Evolutionary conservation across 2,888 invertebrate species (phyloP).

Genomic region (Drosophila trichaetosa): DNA sequence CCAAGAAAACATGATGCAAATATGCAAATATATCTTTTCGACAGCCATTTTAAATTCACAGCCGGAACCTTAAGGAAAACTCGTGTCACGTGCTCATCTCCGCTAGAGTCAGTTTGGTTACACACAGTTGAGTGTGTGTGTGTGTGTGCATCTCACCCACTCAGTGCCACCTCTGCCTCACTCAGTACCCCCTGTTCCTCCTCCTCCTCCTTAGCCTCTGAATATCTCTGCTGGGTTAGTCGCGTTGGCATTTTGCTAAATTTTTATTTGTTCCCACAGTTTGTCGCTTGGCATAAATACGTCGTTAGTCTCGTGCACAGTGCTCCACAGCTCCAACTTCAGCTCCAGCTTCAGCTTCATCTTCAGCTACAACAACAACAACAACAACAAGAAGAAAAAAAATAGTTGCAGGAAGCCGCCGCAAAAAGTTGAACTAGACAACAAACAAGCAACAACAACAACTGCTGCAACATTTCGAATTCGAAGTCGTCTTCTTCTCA

Average conservation of each 20-base stretch:
- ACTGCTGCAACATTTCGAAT: slow-evolving; percentile 36
- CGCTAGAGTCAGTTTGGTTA: background rate
- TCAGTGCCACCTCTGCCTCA: slow-evolving; percentile 2
- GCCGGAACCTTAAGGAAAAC: rapidly evolving
- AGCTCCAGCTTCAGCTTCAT: slow-evolving; percentile 32
- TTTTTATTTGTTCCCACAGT: slow-evolving; percentile 79
- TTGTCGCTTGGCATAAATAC: slow-evolving; percentile 80
- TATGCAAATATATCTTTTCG: background rate
- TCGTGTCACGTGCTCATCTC: slow-evolving; percentile 33
- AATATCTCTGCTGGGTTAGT: slow-evolving; percentile 14
- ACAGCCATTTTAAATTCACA: background rate
- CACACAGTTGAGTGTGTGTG: background rate
- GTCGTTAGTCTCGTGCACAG: slow-evolving; percentile 62
- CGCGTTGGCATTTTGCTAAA: slow-evolving; percentile 70
- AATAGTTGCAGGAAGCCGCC: slow-evolving; percentile 69
- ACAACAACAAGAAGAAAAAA: slow-evolving; percentile 34
- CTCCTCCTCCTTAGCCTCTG: background rate
- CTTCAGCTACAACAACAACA: slow-evolving; percentile 31
- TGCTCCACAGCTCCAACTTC: slow-evolving; percentile 30
- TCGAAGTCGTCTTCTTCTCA: slow-evolving; percentile 19
- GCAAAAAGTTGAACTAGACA: slow-evolving; percentile 67
- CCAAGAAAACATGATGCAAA: background rate
- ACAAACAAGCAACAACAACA: slow-evolving; percentile 20
- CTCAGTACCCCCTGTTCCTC: background rate
- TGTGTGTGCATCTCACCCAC: slow-evolving; percentile 32